Base-by-base conservation (phyloP, 2,888 invertebrate genomes). In the Acronicta alni region DNA sequence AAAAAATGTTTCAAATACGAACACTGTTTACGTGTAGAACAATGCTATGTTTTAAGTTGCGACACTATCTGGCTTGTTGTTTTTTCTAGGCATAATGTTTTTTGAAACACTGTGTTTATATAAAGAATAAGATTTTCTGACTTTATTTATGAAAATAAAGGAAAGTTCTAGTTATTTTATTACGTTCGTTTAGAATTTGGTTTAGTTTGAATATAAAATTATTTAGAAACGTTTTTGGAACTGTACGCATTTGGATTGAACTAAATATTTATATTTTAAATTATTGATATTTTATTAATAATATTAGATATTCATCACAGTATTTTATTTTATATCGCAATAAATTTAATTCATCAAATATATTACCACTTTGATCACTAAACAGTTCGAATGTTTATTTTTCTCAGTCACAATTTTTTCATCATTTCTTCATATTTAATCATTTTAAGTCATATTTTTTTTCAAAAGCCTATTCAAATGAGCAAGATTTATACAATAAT, bases 401-500 rank as follows among this genome's bases (percentile, higher is more conserved):
- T 12, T 30, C 8, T 7, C 1, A 30, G 7, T 12, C 32, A 32
- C 32, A 14, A 32, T 32, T 10, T 30, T 30, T 30, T 2, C 3
- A 30, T 32, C n/a, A 7, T 35, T n/a, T 35, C 32, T 14, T n/a
- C 0, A 32, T 4, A n/a, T n/a, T n/a, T n/a, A 35, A n/a, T n/a
- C 20, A 58, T 37, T 37, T 16, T 46, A 10, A 38, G 49, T 43
- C 39, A 59, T 41, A 51, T 72, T 68, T 71, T 23, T 43, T 54
- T 52, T 62, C 47, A 47, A 68, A 60, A 55, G 35, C 37, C 7
- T 35, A 37, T 63, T 43, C 38, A 35, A 63, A 44, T n/a, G n/a
- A 65, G 55, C 14, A 32, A 75, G 69, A 61, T 69, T 63, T 67
- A 69, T 75, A 62, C 64, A 16, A 64, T 77, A 72, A 76, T 72